phyloP scores from a whole-genome alignment of 2,888 invertebrate genomes.

The Coelinius sp. region DNA sequence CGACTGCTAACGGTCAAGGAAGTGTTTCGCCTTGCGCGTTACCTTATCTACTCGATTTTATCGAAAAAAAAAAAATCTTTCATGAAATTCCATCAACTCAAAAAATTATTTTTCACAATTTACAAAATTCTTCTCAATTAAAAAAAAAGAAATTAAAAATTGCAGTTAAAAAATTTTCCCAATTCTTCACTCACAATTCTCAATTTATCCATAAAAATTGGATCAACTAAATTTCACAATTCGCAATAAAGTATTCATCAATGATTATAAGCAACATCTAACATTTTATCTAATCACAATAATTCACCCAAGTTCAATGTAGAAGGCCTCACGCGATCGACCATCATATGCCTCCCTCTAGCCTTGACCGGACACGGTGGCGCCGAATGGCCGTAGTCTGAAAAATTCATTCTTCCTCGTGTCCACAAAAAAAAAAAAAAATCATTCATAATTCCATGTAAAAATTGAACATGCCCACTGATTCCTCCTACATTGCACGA shows the following conservation, averaged over 20 bases:
- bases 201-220: neutral
- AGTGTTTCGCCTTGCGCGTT: neutral
- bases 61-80: neutral
- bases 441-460: neutral
- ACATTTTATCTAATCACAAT: constrained; percentile 19
- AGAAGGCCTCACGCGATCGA: constrained; percentile 29
- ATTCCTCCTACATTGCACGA: neutral
- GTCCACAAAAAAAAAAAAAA: neutral
- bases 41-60: neutral
- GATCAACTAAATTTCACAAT: neutral
- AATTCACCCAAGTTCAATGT: constrained; percentile 27
- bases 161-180: too few relatives aligned
- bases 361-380: constrained; percentile 23
- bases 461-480: neutral
- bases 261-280: neutral
- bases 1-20: neutral
- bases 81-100: too few relatives aligned
- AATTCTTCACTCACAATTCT: neutral
- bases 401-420: constrained; percentile 23
- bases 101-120: neutral
- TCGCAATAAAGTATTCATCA: neutral
- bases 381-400: constrained; percentile 17
- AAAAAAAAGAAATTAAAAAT: too few relatives aligned
- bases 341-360: constrained; percentile 5
- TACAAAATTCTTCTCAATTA: neutral